These are phyloP conservation scores for Folsomia manolachei DNA, from an alignment of 2,888 invertebrate species.

Conservation along the genomic window DNA sequence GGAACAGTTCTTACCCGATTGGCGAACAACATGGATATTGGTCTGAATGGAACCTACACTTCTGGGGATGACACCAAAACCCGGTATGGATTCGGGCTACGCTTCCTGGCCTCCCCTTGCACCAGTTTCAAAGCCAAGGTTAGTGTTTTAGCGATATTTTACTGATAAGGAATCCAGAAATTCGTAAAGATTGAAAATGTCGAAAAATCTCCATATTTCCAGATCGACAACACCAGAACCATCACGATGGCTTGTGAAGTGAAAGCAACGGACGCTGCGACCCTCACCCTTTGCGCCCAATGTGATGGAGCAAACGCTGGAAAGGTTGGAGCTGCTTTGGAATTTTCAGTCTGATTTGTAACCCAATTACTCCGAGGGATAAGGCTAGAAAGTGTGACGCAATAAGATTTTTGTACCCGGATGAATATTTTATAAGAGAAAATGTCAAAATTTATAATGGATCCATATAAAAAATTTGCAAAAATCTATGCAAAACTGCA, in stretches of 20 bases:
- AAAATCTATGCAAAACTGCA: too few relatives aligned
- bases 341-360: too few relatives aligned
- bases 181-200: neutral
- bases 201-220: neutral
- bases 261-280: slow-evolving; percentile 17
- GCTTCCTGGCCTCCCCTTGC: slow-evolving; percentile 26
- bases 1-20: slow-evolving; percentile 15
- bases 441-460: too few relatives aligned
- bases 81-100: slow-evolving; percentile 19
- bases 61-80: slow-evolving; percentile 21
- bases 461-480: too few relatives aligned
- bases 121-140: slow-evolving; percentile 29
- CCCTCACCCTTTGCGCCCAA: slow-evolving; percentile 27
- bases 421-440: too few relatives aligned
- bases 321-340: slow-evolving; percentile 26
- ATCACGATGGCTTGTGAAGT: slow-evolving; percentile 27
- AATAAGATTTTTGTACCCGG: too few relatives aligned
- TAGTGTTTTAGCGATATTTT: neutral
- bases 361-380: too few relatives aligned
- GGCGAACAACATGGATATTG: slow-evolving; percentile 22
- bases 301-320: slow-evolving; percentile 30
- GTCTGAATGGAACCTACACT: slow-evolving; percentile 23
- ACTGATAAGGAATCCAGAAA: neutral
- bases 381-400: too few relatives aligned
- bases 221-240: slow-evolving; percentile 20